Percentiles rank a stretch among this genome's conserved stretches.
Evolutionary conservation across 2,797 vertebrate genomes (phyloP).

Genomic region (Schizopygopsis malacanthus): DNA sequence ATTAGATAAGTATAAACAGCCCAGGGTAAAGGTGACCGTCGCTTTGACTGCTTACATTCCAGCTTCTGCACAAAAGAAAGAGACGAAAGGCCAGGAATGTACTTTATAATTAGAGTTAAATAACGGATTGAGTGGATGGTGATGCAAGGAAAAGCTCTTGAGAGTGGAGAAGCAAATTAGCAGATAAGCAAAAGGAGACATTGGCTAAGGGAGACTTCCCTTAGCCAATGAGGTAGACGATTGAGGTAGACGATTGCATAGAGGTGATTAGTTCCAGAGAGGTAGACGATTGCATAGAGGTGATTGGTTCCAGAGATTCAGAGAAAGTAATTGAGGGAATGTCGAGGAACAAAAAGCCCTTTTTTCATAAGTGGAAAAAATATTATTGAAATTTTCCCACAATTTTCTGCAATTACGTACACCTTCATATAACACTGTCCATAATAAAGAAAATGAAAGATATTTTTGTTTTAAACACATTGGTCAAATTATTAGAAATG

Average conservation of each 20-base stretch:
- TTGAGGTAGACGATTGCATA: neutral
- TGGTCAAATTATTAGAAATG: neutral
- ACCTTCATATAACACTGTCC: neutral
- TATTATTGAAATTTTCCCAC: neutral
- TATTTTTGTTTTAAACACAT: neutral
- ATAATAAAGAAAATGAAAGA: neutral
- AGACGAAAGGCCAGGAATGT: constrained; percentile 56
- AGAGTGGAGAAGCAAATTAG: constrained; percentile 45
- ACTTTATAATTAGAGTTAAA: constrained; percentile 47
- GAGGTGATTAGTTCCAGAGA: neutral
- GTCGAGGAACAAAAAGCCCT: neutral
- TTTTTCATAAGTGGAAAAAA: neutral
- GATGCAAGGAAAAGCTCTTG: constrained; percentile 30
- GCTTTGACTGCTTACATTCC: constrained; percentile 55
- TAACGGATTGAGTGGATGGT: constrained; percentile 37
- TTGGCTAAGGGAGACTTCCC: neutral
- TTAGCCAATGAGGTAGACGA: too few species aligned
- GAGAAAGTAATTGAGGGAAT: neutral
- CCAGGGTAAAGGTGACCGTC: constrained; percentile 41
- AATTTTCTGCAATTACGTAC: neutral
- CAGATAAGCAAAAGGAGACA: constrained; percentile 46
- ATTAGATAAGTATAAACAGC: constrained; percentile 52
- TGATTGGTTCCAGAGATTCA: constrained; percentile 7
- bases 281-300: constrained; percentile 17
- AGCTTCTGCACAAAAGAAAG: constrained; percentile 46